A percentile compares a stretch with the other conserved stretches of the same genome.
phyloP scores from a whole-genome alignment of 2,888 invertebrate species.

The Aromia moschata region DNA sequence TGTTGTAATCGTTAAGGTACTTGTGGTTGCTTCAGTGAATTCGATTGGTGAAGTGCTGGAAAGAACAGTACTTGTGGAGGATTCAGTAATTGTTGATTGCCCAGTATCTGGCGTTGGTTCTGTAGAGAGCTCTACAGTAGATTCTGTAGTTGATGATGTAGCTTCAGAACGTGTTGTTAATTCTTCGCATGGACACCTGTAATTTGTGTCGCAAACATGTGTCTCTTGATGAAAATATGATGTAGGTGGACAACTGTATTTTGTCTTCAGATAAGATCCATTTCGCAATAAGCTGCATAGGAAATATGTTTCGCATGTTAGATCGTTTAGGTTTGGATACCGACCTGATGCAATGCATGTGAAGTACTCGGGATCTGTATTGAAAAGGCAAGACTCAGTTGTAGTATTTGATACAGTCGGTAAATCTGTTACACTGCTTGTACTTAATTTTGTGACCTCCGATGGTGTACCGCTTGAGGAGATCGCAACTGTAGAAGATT shows the following conservation, averaged over 20 bases:
- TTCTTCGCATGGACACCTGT: slow-evolving; percentile 37
- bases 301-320: slow-evolving; percentile 44
- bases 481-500: background rate
- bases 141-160: no score
- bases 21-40: background rate
- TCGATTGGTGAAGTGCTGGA: no score
- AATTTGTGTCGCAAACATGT: slow-evolving; percentile 32
- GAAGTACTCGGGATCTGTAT: slow-evolving; percentile 27
- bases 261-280: slow-evolving; percentile 53
- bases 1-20: background rate
- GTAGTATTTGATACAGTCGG: no score
- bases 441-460: no score
- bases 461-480: background rate
- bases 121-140: background rate
- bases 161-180: no score
- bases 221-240: slow-evolving; percentile 39
- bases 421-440: slow-evolving; percentile 1
- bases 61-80: no score
- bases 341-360: slow-evolving; percentile 58
- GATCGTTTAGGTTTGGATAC: slow-evolving; percentile 60
- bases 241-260: slow-evolving; percentile 38
- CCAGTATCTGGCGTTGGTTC: background rate
- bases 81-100: background rate
- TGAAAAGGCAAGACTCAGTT: no score
- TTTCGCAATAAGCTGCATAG: slow-evolving; percentile 41